Conservation (phyloP, 2,888 invertebrate species). For the Sericinus montela region DNA sequence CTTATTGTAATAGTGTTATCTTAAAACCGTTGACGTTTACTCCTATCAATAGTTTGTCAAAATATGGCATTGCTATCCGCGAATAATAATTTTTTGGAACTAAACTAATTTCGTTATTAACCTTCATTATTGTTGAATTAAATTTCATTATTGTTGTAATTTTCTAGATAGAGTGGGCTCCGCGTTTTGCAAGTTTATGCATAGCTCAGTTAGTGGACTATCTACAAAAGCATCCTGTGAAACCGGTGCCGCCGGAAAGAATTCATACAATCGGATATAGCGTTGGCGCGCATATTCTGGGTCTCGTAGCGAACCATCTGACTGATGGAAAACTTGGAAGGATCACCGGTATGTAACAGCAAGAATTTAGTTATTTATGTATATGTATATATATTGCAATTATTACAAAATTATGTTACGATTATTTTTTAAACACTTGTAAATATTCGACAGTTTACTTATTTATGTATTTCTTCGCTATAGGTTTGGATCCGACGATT, state of each 20-base stretch:
- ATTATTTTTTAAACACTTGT: too few species aligned
- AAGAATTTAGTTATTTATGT: too few species aligned
- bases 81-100: too few species aligned
- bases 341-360: constrained; percentile 84
- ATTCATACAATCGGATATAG: constrained; percentile 92
- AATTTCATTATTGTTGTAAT: constrained; percentile 2
- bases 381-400: too few species aligned
- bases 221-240: constrained; percentile 84
- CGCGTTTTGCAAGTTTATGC: constrained; percentile 84
- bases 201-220: constrained; percentile 90
- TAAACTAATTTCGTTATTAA: too few species aligned
- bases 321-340: constrained; percentile 88
- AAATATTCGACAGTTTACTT: too few species aligned
- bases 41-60: too few species aligned
- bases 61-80: too few species aligned
- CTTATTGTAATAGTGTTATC: too few species aligned
- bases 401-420: too few species aligned
- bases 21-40: too few species aligned
- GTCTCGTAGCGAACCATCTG: constrained; percentile 88
- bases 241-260: constrained; percentile 85
- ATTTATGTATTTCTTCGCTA: constrained; percentile 9
- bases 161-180: constrained; percentile 80
- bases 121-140: too few species aligned
- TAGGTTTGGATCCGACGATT: constrained; percentile 91
- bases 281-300: constrained; percentile 92